These are phyloP conservation scores for Drosophila insularis DNA, from an alignment of 1,140 invertebrate genomes.

Conservation along the genomic window DNA sequence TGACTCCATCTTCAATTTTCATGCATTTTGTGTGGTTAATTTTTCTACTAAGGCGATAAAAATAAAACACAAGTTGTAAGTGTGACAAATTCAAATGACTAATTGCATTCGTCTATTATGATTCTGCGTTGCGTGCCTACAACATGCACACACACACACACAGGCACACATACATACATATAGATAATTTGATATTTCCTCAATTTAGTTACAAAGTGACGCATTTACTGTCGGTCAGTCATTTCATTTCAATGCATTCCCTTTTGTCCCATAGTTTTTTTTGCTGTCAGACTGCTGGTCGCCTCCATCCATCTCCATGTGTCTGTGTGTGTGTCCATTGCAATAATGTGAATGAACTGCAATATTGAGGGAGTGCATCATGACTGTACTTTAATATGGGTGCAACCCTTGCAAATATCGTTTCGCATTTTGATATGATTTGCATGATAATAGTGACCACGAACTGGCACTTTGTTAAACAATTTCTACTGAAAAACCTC, in stretches of 20 bases:
- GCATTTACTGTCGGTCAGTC: neutral
- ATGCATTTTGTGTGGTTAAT: neutral
- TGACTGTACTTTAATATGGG: slow-evolving; percentile 3
- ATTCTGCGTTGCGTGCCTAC: slow-evolving; percentile 16
- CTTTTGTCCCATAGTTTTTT: slow-evolving; percentile 13
- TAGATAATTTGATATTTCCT: slow-evolving; percentile 77
- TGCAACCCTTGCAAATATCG: slow-evolving; percentile 21
- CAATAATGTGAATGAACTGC: slow-evolving; percentile 16
- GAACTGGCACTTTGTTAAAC: slow-evolving; percentile 63
- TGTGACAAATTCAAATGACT: slow-evolving; percentile 15
- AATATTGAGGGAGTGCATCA: slow-evolving; percentile 10
- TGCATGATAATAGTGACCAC: neutral
- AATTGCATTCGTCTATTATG: slow-evolving; percentile 21
- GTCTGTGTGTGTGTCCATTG: neutral
- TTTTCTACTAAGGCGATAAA: neutral
- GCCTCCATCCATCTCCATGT: slow-evolving; percentile 3
- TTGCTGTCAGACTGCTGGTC: slow-evolving; percentile 22
- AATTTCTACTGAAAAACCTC: slow-evolving; percentile 40
- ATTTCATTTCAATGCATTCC: slow-evolving; percentile 4
- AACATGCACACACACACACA: neutral
- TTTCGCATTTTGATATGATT: neutral
- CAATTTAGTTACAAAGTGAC: slow-evolving; percentile 40
- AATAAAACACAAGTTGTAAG: slow-evolving; percentile 2
- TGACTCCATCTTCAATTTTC: neutral
- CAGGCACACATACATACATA: slow-evolving; percentile 23